Base-by-base conservation (phyloP, 2,797 vertebrate genomes). In the Ispidina lecontei region DNA sequence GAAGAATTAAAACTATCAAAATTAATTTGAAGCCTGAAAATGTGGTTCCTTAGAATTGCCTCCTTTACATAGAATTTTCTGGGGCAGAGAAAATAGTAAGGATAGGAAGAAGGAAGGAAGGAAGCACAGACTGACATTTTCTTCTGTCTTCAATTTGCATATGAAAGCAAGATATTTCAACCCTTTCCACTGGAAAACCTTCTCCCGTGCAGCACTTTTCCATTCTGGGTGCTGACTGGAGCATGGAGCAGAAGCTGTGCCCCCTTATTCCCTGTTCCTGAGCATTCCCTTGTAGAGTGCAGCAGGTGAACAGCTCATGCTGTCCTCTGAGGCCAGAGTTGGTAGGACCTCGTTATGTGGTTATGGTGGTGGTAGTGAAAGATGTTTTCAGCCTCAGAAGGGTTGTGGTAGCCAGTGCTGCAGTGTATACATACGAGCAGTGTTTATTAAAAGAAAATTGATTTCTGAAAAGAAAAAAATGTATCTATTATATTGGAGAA, bases 1-100 rank as follows among this genome's bases (percentile, higher is more conserved):
- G 73, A 51, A 23, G 21, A 74, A 71, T 52, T 89, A 16, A 28
- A 83, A 81, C 29, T 77, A 14, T 44, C 6, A 41, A 17, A 54
- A 71, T 83, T 71, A 62, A 44, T 65, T 70, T 77, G 60, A 93
- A 86, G 21, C 25, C 70, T 75, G 29, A 87, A 79, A 81, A 44
- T 81, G 56, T 78, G 4, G 1, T 29, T 75, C 81, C 23, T 69
- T 14, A 59, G 9, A 39, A 63, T 84, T 81, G 72, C 46, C 7
- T 33, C 3, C 54, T 94, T 87, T 55, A 21, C 9, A 26, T 19
- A n/a, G 55, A 52, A 56, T 70, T 85, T 77, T 64, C 22, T 69
- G 26, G n/a, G 28, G 9, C 18, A 56, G 1, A 22, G 22, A 0
- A 41, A 41, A 72, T 67, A 70, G 17, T 14, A 77, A 62, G 8